Evolutionary conservation across 2,113 vertebrate genomes (phyloP).

Genomic region (Spea bombifrons): DNA sequence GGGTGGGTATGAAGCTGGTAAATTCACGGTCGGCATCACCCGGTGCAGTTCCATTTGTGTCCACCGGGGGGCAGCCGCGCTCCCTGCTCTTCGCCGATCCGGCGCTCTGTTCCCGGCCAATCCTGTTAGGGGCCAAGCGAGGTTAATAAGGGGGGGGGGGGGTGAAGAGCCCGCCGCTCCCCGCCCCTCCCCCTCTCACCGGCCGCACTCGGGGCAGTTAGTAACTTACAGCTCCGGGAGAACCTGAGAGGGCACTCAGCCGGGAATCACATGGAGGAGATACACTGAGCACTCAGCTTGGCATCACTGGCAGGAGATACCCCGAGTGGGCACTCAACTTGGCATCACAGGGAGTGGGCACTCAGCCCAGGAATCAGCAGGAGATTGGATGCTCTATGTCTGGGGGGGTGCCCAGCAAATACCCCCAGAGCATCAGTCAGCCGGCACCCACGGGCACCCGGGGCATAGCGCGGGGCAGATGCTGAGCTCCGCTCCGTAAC

Average conservation of each 20-base stretch:
- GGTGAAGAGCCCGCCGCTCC: not conserved
- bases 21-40: not conserved
- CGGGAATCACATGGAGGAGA: not conserved
- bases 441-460: not conserved
- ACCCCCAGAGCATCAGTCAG: too few species aligned
- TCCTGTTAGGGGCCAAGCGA: not conserved
- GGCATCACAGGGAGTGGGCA: not conserved
- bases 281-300: not conserved
- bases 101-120: not conserved
- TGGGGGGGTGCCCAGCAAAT: not conserved
- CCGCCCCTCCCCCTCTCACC: not conserved
- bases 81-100: not conserved
- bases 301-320: not conserved
- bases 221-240: not conserved
- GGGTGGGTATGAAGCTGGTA: too few species aligned
- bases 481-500: not conserved
- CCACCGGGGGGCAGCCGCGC: conserved; percentile 8
- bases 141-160: not conserved
- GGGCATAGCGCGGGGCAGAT: not conserved
- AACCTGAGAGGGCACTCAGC: not conserved
- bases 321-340: not conserved
- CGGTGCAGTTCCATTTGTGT: not conserved
- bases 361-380: too few species aligned
- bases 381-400: not conserved
- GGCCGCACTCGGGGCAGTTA: not conserved